A percentile compares a stretch with the other conserved stretches of the same genome.
These are phyloP conservation scores for Dynastes maya DNA, from an alignment of 2,888 invertebrate species.

Conservation along the genomic window DNA sequence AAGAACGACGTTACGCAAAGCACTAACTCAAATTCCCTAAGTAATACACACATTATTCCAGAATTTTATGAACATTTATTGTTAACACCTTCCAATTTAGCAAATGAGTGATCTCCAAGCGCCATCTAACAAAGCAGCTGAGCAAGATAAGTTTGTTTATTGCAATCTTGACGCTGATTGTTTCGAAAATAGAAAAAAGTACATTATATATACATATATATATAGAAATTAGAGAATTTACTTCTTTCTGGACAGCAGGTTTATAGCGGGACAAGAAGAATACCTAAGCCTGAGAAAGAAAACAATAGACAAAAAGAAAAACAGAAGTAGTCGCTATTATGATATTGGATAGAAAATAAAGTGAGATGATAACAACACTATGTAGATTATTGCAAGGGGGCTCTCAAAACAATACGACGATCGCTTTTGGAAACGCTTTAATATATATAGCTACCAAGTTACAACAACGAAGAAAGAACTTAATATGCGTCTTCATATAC, in stretches of 20 bases:
- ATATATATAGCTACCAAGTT: conserved; percentile 59
- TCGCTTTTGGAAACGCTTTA: conserved; percentile 58
- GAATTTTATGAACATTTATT: no score
- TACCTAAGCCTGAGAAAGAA: conserved; percentile 20
- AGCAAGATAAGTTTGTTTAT: no score
- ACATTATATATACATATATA: no score
- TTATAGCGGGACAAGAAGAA: conserved; percentile 12
- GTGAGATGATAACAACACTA: not conserved
- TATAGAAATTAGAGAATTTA: not conserved
- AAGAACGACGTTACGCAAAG: no score
- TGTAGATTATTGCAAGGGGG: conserved; percentile 45
- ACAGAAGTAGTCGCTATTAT: not conserved
- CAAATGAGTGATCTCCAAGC: no score
- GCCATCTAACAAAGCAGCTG: no score
- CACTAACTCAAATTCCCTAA: no score
- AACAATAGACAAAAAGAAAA: conserved; percentile 3
- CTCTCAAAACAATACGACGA: conserved; percentile 55
- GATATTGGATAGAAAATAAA: conserved; percentile 36
- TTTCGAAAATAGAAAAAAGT: no score
- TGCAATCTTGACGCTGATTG: no score
- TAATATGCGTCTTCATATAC: conserved; percentile 48
- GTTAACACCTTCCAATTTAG: no score
- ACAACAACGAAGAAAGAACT: conserved; percentile 65
- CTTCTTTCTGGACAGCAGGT: not conserved
- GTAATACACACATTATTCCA: no score